Base-by-base conservation (phyloP, 2,113 vertebrate species). In the Ploceus nigricollis region DNA sequence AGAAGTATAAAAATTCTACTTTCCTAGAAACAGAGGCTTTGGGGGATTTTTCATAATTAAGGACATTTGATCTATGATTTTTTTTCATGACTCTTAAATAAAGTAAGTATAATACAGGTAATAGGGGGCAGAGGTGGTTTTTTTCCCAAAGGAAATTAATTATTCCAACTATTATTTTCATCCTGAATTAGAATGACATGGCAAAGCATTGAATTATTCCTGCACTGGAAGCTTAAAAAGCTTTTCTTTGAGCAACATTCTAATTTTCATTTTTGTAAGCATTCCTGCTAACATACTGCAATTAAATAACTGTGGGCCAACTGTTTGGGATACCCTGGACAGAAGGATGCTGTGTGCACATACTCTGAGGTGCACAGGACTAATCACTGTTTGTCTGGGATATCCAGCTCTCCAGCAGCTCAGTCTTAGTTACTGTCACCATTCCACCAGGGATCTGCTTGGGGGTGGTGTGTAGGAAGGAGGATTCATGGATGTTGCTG, bases 1-100 rank as follows among this genome's bases (percentile, higher is more conserved):
- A 89, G 33, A 90, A 42, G 8, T 61, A 23, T 31, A 86, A 76
- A 88, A 92, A 72, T 37, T 57, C 13, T 18, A 44, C 44, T 35
- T 88, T 90, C 50, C 8, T 69, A 80, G n/a, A 83, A 94, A 50
- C 1, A 40, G 15, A 90, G 7, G 10, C 33, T 94, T 88, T 87
- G 64, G 53, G 50, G 37, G 13, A 87, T 77, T 91, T 94, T 94
- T 89, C 69, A 76, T 84, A 87, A 84, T 93, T 92, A 72, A 90
- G 13, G 6, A 84, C 35, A 51, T 78, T 76, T 80, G n/a, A 53
- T 70, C 9, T 79, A 51, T 81, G 44, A 72, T 44, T 58, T 50
- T 64, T 94, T 94, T 90, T 80, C 15, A 66, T 77, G 47, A 82
- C 42, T 11, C 12, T 68, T 76, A 80, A 94, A 81, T 91, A 80